These are phyloP conservation scores for Mellilla xanthometata DNA, from an alignment of 2,888 invertebrate species.

Conservation along the genomic window DNA sequence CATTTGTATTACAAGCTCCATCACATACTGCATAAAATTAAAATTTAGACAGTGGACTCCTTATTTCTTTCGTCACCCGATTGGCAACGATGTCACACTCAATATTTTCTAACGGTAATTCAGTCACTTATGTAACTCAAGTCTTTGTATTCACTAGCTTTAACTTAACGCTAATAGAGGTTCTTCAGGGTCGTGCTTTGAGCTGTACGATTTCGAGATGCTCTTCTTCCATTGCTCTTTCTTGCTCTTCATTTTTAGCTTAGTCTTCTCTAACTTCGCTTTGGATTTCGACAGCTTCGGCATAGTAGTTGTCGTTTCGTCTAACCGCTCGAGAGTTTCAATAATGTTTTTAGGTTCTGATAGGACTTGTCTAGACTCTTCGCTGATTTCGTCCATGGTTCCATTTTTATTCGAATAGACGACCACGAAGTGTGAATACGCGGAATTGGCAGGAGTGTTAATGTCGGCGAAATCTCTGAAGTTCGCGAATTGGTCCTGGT, in stretches of 20 bases:
- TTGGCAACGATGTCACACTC: conserved; percentile 44
- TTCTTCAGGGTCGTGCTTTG: conserved; percentile 82
- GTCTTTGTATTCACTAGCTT: conserved; percentile 71
- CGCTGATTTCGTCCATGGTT: conserved; percentile 81
- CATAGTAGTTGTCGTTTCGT: conserved; percentile 73
- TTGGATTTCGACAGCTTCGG: conserved; percentile 84
- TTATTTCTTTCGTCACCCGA: conserved; percentile 48
- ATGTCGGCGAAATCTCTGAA: conserved; percentile 96
- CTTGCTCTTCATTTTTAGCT: conserved; percentile 64
- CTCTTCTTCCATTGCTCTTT: conserved; percentile 75
- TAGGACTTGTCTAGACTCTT: conserved; percentile 64
- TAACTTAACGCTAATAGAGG: conserved; percentile 87
- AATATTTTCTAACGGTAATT: conserved; percentile 40
- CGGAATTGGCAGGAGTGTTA: conserved; percentile 89
- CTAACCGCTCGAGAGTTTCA: conserved; percentile 89
- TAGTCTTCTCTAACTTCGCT: conserved; percentile 83
- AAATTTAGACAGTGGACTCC: conserved; percentile 60
- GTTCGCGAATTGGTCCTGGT: conserved; percentile 93
- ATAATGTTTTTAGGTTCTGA: conserved; percentile 91
- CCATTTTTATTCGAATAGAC: conserved; percentile 92
- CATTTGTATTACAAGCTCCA: conserved; percentile 47
- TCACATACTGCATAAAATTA: conserved; percentile 42
- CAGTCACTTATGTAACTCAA: conserved; percentile 68
- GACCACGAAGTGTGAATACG: conserved; percentile 91
- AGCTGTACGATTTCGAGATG: conserved; percentile 59